phyloP scores from a whole-genome alignment of 2,113 vertebrate genomes.

The Menidia beryllina region DNA sequence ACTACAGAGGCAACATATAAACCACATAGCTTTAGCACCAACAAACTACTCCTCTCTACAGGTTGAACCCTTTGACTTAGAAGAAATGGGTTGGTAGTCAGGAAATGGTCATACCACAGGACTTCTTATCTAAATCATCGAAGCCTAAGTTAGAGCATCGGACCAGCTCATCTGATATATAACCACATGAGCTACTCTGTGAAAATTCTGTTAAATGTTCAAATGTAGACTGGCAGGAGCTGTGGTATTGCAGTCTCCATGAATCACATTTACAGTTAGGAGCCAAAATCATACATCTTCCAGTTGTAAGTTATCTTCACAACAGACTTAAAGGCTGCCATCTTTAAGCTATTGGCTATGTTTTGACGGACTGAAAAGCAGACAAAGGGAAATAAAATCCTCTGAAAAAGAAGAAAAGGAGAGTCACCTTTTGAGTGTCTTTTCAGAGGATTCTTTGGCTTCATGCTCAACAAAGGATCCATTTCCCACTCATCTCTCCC shows the following conservation, averaged over 20 bases:
- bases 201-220: background rate
- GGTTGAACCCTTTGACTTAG: background rate
- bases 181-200: background rate
- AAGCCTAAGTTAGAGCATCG: background rate
- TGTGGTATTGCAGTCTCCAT: background rate
- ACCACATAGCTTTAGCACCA: constrained; percentile 24
- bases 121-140: background rate
- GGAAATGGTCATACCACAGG: too few relatives aligned
- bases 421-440: background rate
- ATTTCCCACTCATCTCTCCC: constrained; percentile 2
- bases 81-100: background rate
- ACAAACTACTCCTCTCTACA: constrained; percentile 14
- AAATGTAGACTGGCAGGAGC: background rate
- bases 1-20: background rate
- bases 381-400: background rate
- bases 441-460: background rate
- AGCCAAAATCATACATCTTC: too few relatives aligned
- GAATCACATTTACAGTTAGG: background rate
- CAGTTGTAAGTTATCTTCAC: too few relatives aligned
- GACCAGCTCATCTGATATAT: background rate
- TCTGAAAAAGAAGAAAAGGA: background rate
- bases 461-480: background rate
- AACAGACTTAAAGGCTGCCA: too few relatives aligned
- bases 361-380: background rate
- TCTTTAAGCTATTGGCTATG: too few relatives aligned